A percentile compares a stretch with the other conserved stretches of the same genome.
These are phyloP conservation scores for Ligdia adustata DNA, from an alignment of 2,888 invertebrate genomes.

Conservation along the genomic window DNA sequence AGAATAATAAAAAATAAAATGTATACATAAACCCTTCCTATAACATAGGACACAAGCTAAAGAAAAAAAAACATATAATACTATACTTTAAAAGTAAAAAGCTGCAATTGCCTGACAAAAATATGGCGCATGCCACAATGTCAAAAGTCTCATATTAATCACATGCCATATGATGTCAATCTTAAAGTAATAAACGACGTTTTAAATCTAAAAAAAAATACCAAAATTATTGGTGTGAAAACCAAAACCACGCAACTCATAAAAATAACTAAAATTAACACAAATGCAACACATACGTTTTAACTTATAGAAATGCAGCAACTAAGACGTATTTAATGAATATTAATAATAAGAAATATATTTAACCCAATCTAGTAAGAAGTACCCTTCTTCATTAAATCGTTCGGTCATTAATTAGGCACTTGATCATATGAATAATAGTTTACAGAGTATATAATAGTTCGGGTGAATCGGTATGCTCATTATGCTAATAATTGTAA, in stretches of 20 bases:
- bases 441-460: too few relatives aligned
- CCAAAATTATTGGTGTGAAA: constrained; percentile 20
- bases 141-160: not conserved
- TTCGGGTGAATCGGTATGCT: too few relatives aligned
- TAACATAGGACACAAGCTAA: constrained; percentile 5
- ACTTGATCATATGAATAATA: too few relatives aligned
- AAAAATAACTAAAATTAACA: constrained; percentile 22
- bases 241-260: constrained; percentile 20
- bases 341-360: constrained; percentile 2
- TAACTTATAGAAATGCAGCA: constrained; percentile 21
- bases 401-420: too few relatives aligned
- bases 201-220: too few relatives aligned
- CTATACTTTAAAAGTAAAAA: constrained; percentile 18
- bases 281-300: constrained; percentile 16
- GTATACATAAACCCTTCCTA: constrained; percentile 19
- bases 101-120: constrained; percentile 4
- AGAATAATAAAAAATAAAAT: constrained; percentile 32
- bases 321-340: constrained; percentile 11
- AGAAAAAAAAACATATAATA: constrained; percentile 15
- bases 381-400: too few relatives aligned
- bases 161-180: too few relatives aligned
- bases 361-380: too few relatives aligned
- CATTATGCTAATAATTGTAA: too few relatives aligned
- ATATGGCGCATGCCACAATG: not conserved
- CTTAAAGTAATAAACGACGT: too few relatives aligned